phyloP scores from a whole-genome alignment of 2,888 invertebrate species.

The Andrena marginata region DNA sequence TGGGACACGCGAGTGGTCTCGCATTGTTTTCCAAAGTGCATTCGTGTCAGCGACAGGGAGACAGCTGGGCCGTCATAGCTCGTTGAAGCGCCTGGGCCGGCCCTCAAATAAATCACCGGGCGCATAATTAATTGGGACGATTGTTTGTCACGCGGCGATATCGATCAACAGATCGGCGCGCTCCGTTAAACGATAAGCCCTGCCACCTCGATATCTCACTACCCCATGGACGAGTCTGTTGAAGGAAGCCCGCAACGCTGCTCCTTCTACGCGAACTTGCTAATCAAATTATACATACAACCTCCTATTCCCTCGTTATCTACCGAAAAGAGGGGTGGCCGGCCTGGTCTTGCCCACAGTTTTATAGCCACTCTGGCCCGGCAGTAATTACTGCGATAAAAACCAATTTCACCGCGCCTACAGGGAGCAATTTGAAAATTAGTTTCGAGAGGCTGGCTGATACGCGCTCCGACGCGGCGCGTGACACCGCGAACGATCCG shows the following conservation, averaged over 20 bases:
- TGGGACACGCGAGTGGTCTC: slow-evolving; percentile 9
- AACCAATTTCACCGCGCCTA: slow-evolving; percentile 11
- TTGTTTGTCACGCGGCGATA: slow-evolving; percentile 70
- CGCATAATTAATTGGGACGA: slow-evolving; percentile 75
- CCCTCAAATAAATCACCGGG: slow-evolving; percentile 72
- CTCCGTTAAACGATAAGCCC: slow-evolving; percentile 41
- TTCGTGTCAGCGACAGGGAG: slow-evolving; percentile 46
- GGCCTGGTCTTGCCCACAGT: background rate
- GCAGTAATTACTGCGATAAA: slow-evolving; percentile 26
- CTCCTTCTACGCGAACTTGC: background rate
- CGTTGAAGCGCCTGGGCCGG: slow-evolving; percentile 55
- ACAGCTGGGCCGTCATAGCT: slow-evolving; percentile 55
- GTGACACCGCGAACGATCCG: slow-evolving; percentile 24
- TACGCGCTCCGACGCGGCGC: background rate
- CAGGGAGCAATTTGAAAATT: slow-evolving; percentile 20
- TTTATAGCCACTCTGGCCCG: slow-evolving; percentile 4
- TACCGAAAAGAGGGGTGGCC: background rate
- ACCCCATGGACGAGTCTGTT: too few species aligned
- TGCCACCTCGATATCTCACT: slow-evolving; percentile 10
- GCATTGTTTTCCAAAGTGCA: slow-evolving; percentile 57
- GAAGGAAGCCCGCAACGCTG: background rate
- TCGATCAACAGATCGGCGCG: slow-evolving; percentile 65
- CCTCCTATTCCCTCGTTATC: slow-evolving; percentile 1
- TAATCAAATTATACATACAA: background rate
- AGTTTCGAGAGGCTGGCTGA: slow-evolving; percentile 14